These are phyloP conservation scores for Labeo calbasu DNA, from an alignment of 2,797 vertebrate genomes.

Conservation along the genomic window DNA sequence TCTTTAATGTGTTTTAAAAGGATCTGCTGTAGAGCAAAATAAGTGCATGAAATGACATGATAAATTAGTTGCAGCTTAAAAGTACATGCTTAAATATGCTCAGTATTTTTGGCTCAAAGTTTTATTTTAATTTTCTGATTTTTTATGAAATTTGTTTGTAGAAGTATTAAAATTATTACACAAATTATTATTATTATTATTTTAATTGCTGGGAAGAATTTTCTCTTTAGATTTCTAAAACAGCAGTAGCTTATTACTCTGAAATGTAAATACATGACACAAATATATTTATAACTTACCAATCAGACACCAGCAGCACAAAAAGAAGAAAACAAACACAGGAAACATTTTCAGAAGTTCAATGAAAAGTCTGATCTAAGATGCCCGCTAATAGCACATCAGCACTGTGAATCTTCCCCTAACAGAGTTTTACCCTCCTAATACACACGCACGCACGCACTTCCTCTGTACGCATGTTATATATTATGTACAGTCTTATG, in stretches of 20 bases:
- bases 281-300: not conserved
- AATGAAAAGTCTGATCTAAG: not conserved
- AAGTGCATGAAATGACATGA: not conserved
- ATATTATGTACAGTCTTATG: not conserved
- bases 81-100: not conserved
- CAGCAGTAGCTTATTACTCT: not conserved
- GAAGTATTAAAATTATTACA: not conserved
- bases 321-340: not conserved
- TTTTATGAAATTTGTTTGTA: too few species aligned
- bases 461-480: not conserved
- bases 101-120: too few species aligned
- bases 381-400: not conserved
- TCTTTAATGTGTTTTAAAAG: not conserved
- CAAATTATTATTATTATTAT: too few species aligned
- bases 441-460: too few species aligned
- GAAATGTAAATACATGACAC: not conserved
- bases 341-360: not conserved
- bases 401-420: not conserved
- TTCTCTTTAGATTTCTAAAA: not conserved
- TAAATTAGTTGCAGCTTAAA: not conserved
- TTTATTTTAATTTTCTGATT: not conserved
- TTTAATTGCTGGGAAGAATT: not conserved
- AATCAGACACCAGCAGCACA: not conserved
- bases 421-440: not conserved
- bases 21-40: not conserved